Evolutionary conservation across 2,113 vertebrate species (phyloP).

Genomic region (Dasyurus viverrinus): DNA sequence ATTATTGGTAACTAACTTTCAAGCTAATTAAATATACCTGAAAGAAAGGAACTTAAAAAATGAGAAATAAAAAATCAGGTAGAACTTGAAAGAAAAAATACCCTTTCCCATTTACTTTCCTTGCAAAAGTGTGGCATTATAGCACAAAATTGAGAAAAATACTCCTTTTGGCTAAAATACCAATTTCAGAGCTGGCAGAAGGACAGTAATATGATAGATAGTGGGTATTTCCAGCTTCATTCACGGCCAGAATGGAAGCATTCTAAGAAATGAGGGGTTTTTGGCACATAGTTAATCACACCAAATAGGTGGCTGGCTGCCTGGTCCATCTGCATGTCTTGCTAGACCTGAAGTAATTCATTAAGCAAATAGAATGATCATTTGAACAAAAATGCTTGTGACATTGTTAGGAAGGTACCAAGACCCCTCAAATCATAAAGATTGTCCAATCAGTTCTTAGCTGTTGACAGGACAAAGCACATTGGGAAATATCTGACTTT

Average conservation of each 20-base stretch:
- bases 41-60: neutral
- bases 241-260: neutral
- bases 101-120: neutral
- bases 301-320: neutral
- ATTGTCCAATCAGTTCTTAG: slow-evolving; percentile 38
- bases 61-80: neutral
- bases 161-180: neutral
- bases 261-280: neutral
- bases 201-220: neutral
- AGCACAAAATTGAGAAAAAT: neutral
- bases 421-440: slow-evolving; percentile 42
- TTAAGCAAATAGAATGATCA: neutral
- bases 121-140: neutral
- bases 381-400: slow-evolving; percentile 25
- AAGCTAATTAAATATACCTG: neutral
- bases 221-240: neutral
- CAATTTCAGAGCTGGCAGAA: neutral
- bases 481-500: neutral
- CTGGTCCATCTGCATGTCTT: neutral
- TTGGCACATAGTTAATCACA: neutral
- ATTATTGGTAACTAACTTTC: neutral
- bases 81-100: neutral
- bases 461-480: slow-evolving; percentile 11
- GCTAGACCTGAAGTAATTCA: neutral
- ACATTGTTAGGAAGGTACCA: slow-evolving; percentile 42